Base-by-base conservation (phyloP, 2,797 vertebrate species). In the Miichthys miiuy region DNA sequence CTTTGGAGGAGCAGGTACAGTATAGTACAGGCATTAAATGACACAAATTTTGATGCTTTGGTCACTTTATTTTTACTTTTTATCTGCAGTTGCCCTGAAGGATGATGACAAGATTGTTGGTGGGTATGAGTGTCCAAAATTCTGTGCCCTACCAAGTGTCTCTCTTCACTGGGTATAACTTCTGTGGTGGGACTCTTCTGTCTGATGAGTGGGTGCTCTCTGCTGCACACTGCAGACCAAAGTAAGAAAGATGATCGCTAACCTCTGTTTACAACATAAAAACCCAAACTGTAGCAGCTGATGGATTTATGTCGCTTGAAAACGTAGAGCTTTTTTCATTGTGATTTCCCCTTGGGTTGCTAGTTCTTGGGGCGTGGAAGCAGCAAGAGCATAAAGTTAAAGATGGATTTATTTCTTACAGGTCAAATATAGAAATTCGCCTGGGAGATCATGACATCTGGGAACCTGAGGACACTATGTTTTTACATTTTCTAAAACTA, bases 171-270 rank as follows among this genome's bases (percentile, higher is more conserved):
- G 96, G 96, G 12, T 95, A 95, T 86, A 95, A 96, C 88, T 93
- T 88, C 63, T 97, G 96, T 11, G 96, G 95, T 0, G 95, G 96
- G 3, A 91, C 92, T 51, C 94, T 97, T 64, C 92, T 97, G 83
- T 95, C 79, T 20, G 86, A 73, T 13, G 76, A 91, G 75, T 96
- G 96, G 96, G 95, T 96, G 38, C 83, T 97, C 48, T 96, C 96
- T 3, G 95, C 96, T 5, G 96, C 95, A 76, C 96, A 96, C 91
- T 96, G 96, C 92, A 94, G 87, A 82, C 34, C 92, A 68, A 91
- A 87, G 93, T 96, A 92, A 93, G 94, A 61, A 41, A 48, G 4
- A 12, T 21, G 3, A 66, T 25, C 1, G 1, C 14, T 38, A 18
- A 55, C n/a, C 4, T 42, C 5, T 21, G 27, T 52, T 58, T 6